phyloP scores from a whole-genome alignment of 2,888 invertebrate species.

The Temnothorax rugatulus region DNA sequence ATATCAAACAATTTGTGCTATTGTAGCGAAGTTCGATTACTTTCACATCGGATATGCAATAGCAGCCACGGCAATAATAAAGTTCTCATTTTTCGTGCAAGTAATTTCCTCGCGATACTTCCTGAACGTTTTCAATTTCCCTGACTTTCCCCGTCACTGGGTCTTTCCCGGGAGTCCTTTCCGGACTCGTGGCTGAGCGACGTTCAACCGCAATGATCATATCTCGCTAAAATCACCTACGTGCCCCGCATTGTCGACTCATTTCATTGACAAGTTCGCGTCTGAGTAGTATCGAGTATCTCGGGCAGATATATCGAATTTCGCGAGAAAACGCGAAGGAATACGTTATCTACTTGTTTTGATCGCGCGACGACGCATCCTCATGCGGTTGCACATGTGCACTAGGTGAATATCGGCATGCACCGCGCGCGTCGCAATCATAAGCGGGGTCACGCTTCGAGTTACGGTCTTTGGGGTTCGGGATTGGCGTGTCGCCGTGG shows the following conservation, averaged over 20 bases:
- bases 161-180: neutral
- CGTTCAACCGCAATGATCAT: neutral
- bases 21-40: slow-evolving; percentile 8
- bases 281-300: slow-evolving; percentile 39
- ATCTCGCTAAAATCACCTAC: neutral
- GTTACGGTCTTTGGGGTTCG: neutral
- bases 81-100: neutral
- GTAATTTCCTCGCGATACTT: neutral
- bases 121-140: neutral
- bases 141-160: neutral
- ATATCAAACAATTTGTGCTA: slow-evolving; percentile 17
- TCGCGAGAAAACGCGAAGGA: slow-evolving; percentile 13
- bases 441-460: slow-evolving; percentile 7
- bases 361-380: neutral
- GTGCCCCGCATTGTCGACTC: neutral
- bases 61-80: slow-evolving; percentile 5
- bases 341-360: slow-evolving; percentile 29
- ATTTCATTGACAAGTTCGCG: neutral
- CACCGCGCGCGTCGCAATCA: neutral
- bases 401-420: slow-evolving; percentile 20
- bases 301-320: slow-evolving; percentile 33
- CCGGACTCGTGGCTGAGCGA: neutral
- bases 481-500: slow-evolving; percentile 3
- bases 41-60: slow-evolving; percentile 23
- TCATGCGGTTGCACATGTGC: neutral